Conservation (phyloP, 2,113 vertebrate genomes). For the Pithys albifrons region DNA sequence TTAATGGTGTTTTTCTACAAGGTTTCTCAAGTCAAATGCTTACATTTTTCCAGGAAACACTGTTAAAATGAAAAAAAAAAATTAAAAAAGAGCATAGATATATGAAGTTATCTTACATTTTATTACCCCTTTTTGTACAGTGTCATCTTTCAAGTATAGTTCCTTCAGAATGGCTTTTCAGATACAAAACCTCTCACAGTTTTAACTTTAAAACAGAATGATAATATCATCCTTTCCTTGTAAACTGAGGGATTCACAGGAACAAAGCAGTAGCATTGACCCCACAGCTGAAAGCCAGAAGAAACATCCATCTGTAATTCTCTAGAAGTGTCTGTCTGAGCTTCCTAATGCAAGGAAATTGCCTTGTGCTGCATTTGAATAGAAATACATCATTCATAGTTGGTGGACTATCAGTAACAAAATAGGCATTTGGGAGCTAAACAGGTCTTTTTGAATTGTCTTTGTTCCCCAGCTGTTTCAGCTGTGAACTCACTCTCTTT, state of each 20-base stretch:
- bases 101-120: neutral
- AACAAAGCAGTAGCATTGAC: neutral
- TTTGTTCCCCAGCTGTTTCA: neutral
- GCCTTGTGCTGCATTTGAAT: conserved; percentile 13
- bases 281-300: neutral
- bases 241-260: neutral
- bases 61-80: neutral
- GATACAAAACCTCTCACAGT: neutral
- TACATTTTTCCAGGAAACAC: neutral
- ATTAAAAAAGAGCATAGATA: neutral
- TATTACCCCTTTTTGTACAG: neutral
- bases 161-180: neutral
- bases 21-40: neutral
- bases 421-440: neutral
- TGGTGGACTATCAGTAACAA: neutral
- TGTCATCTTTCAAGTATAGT: neutral
- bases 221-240: neutral
- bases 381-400: neutral
- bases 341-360: conserved; percentile 14
- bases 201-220: neutral
- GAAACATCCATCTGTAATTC: neutral
- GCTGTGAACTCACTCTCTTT: neutral
- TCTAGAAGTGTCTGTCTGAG: neutral
- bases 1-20: neutral
- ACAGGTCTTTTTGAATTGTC: neutral